Evolutionary conservation across 2,113 vertebrate species (phyloP).

Genomic region (Gobio gobio): DNA sequence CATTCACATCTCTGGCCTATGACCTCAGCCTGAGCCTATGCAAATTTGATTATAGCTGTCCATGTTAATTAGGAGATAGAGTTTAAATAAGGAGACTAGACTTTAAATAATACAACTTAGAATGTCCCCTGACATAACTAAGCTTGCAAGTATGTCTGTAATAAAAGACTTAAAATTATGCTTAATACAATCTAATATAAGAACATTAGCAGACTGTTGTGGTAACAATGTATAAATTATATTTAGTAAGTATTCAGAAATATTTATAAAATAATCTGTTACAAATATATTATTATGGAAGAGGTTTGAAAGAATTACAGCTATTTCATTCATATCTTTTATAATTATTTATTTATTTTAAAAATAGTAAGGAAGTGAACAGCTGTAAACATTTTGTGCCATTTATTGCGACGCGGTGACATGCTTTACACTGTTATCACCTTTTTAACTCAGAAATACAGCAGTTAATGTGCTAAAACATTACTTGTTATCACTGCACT

Average conservation of each 20-base stretch:
- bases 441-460: background rate
- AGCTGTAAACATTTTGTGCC: background rate
- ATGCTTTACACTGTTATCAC: background rate
- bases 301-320: too few relatives aligned
- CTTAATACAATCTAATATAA: background rate
- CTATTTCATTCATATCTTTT: too few relatives aligned
- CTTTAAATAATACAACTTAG: constrained; percentile 44
- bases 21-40: constrained; percentile 31
- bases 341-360: background rate
- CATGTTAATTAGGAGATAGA: constrained; percentile 58
- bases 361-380: background rate
- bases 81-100: constrained; percentile 1
- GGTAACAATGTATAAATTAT: background rate
- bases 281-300: background rate
- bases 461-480: background rate
- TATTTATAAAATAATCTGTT: background rate
- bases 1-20: constrained; percentile 28
- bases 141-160: background rate
- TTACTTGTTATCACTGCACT: background rate
- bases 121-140: background rate
- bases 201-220: background rate
- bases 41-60: constrained; percentile 52
- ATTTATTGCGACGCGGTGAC: background rate
- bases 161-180: background rate
- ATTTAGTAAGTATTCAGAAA: too few relatives aligned